Evolutionary conservation across 2,888 invertebrate species (phyloP).

Genomic region (Timandra comae): DNA sequence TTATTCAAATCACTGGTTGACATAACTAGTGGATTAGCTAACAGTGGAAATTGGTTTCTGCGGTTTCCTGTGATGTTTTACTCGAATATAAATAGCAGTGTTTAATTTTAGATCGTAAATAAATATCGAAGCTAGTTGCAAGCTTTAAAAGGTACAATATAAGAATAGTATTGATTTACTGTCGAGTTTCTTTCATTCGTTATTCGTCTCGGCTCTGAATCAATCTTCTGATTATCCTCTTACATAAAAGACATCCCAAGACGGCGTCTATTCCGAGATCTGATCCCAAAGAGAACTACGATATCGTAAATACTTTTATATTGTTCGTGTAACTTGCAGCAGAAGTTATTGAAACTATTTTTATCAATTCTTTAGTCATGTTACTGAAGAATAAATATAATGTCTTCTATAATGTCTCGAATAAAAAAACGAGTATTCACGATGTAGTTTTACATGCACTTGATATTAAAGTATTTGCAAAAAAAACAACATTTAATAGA

Average conservation of each 20-base stretch:
- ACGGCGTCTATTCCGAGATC: constrained; percentile 1
- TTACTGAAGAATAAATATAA: too few species aligned
- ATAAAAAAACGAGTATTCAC: too few species aligned
- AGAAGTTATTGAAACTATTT: constrained; percentile 8
- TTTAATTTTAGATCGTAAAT: too few species aligned
- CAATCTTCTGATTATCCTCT: constrained; percentile 24
- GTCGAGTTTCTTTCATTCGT: constrained; percentile 17
- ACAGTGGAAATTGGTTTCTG: not conserved
- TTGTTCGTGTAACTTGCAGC: constrained; percentile 8
- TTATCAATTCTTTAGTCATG: not conserved
- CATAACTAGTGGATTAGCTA: too few species aligned
- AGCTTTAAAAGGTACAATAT: too few species aligned
- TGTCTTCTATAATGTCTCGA: too few species aligned
- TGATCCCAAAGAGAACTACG: constrained; percentile 8
- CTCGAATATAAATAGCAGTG: too few species aligned
- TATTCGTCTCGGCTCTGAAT: constrained; percentile 19
- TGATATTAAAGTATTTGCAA: too few species aligned
- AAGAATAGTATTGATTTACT: constrained; percentile 22
- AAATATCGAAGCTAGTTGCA: too few species aligned
- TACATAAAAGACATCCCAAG: constrained; percentile 21
- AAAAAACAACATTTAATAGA: too few species aligned
- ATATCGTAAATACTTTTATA: constrained; percentile 12
- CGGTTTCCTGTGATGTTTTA: not conserved
- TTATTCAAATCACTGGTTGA: too few species aligned
- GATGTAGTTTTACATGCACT: too few species aligned